Evolutionary conservation across 2,113 vertebrate genomes (phyloP).

Genomic region (Phrynocephalus versicolor): DNA sequence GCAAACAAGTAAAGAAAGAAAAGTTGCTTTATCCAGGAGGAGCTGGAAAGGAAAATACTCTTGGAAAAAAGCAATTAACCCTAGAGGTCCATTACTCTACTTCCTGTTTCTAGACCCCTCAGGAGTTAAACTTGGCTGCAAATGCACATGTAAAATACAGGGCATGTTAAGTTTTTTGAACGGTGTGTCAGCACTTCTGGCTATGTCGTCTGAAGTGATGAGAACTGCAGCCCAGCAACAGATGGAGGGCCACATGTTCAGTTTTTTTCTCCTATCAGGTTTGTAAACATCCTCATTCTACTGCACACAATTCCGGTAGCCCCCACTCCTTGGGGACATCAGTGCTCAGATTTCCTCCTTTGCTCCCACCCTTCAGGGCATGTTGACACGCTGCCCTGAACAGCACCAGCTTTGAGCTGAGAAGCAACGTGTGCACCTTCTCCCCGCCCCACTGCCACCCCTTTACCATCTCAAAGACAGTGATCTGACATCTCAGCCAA

Average conservation of each 20-base stretch:
- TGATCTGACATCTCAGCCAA: background rate
- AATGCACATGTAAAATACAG: background rate
- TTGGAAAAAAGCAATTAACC: background rate
- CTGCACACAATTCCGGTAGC: background rate
- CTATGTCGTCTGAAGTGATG: too few species aligned
- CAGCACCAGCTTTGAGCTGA: background rate
- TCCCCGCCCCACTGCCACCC: too few species aligned
- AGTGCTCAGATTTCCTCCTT: background rate
- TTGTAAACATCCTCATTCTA: background rate
- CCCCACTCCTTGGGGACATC: background rate
- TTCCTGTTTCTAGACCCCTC: background rate
- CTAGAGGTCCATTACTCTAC: background rate
- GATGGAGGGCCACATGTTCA: background rate
- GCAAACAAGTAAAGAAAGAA: background rate
- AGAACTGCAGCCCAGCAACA: too few species aligned
- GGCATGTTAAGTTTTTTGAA: background rate
- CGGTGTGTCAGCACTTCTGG: background rate
- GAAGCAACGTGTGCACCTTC: background rate
- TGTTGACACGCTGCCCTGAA: background rate
- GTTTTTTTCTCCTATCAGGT: background rate
- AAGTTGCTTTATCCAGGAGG: background rate
- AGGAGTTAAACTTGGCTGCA: background rate
- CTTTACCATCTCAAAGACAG: too few species aligned
- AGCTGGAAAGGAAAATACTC: background rate
- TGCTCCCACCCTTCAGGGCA: background rate